A percentile compares a stretch with the other conserved stretches of the same genome.
Conservation (phyloP, 2,888 invertebrate genomes). For the Mesorhabditis spiculigera region DNA sequence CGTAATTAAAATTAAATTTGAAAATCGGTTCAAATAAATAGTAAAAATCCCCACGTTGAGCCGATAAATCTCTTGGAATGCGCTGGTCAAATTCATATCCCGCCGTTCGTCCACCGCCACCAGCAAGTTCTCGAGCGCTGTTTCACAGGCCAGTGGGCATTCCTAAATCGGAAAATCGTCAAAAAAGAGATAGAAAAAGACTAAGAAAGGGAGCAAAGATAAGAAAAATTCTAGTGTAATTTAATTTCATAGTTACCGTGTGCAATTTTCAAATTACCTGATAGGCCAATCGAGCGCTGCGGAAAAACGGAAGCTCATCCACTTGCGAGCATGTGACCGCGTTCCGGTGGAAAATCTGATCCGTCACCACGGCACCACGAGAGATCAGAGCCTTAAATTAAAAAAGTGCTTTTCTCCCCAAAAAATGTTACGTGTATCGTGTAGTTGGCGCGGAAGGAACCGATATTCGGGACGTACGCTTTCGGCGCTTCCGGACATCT, state of each 20-base stretch:
- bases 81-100: slow-evolving; percentile 22
- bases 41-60: slow-evolving; percentile 9
- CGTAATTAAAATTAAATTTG: too few relatives aligned
- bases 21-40: neutral
- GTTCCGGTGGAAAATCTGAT: slow-evolving; percentile 32
- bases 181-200: too few relatives aligned
- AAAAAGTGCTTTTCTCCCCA: too few relatives aligned
- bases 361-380: slow-evolving; percentile 37
- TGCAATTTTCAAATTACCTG: neutral
- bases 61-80: slow-evolving; percentile 27
- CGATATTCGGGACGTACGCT: slow-evolving; percentile 18
- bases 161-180: too few relatives aligned
- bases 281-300: slow-evolving; percentile 12
- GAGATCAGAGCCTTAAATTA: slow-evolving; percentile 30
- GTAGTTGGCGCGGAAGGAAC: slow-evolving; percentile 38
- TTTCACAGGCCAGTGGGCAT: slow-evolving; percentile 35
- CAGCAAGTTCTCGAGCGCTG: slow-evolving; percentile 39
- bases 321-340: slow-evolving; percentile 9
- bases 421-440: slow-evolving; percentile 21
- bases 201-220: too few relatives aligned
- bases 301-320: slow-evolving; percentile 23
- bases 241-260: neutral
- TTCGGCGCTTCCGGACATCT: neutral
- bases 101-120: slow-evolving; percentile 40
- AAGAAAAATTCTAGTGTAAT: neutral